Percentiles rank a stretch among this genome's conserved stretches.
Evolutionary conservation across 2,888 invertebrate genomes (phyloP).

Genomic region (Sericinus montela): DNA sequence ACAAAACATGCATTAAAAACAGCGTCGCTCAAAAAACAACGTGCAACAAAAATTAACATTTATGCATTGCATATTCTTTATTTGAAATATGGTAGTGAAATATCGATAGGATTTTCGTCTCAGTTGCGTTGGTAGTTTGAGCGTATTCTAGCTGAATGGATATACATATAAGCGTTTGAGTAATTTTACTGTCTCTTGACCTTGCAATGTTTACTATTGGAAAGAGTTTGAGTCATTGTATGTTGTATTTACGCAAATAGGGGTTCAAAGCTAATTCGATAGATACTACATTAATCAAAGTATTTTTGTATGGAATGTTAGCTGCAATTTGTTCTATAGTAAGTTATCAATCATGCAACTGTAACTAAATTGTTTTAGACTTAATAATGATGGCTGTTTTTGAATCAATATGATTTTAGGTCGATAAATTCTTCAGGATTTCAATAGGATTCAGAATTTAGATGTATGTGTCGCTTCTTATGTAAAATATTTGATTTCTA

Average conservation of each 20-base stretch:
- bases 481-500: too few species aligned
- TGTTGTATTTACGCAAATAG: slow-evolving; percentile 42
- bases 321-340: slow-evolving; percentile 74
- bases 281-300: slow-evolving; percentile 55
- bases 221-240: slow-evolving; percentile 52
- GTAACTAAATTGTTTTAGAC: too few species aligned
- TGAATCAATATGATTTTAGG: too few species aligned
- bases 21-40: slow-evolving; percentile 88
- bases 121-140: slow-evolving; percentile 78
- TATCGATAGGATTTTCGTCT: slow-evolving; percentile 70
- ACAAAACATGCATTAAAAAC: slow-evolving; percentile 96
- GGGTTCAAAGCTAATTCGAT: slow-evolving; percentile 49
- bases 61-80: slow-evolving; percentile 80
- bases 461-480: too few species aligned
- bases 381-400: too few species aligned
- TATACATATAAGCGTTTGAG: slow-evolving; percentile 76
- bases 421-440: too few species aligned
- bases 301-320: slow-evolving; percentile 65
- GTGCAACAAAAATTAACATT: slow-evolving; percentile 86
- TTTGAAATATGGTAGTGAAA: slow-evolving; percentile 71
- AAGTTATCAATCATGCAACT: slow-evolving; percentile 71
- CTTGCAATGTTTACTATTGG: slow-evolving; percentile 65
- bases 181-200: slow-evolving; percentile 63
- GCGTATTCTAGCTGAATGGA: slow-evolving; percentile 76
- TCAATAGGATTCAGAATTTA: too few species aligned